These are phyloP conservation scores for Euleptes europaea DNA, from an alignment of 2,113 vertebrate genomes.

Conservation along the genomic window DNA sequence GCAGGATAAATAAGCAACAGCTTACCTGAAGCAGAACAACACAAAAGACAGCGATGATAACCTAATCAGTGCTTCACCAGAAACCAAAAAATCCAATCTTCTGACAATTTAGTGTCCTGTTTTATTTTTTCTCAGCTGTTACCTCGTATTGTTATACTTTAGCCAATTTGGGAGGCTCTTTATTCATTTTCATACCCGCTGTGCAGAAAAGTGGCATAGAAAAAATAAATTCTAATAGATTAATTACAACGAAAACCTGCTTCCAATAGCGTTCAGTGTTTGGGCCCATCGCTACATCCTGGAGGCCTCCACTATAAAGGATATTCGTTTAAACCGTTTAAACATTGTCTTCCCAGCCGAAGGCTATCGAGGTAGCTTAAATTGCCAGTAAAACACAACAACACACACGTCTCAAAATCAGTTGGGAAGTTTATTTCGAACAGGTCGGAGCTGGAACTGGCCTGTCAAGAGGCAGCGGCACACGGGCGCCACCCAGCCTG, in stretches of 20 bases:
- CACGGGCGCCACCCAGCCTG: too few relatives aligned
- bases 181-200: background rate
- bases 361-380: too few relatives aligned
- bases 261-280: background rate
- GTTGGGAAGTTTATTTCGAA: too few relatives aligned
- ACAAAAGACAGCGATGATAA: slow-evolving; percentile 1
- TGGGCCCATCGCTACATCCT: background rate
- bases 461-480: too few relatives aligned
- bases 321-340: background rate
- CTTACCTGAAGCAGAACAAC: slow-evolving; percentile 63
- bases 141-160: background rate
- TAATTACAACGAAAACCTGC: background rate
- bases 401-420: too few relatives aligned
- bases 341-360: too few relatives aligned
- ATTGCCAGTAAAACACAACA: too few relatives aligned
- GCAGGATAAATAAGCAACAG: slow-evolving; percentile 27
- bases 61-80: background rate
- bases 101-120: background rate
- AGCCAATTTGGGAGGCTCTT: background rate
- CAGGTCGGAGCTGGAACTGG: too few relatives aligned
- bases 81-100: background rate
- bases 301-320: background rate
- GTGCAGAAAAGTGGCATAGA: background rate
- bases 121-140: background rate
- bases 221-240: background rate